phyloP scores from a whole-genome alignment of 2,113 vertebrate species.

The Ailuropoda melanoleuca region DNA sequence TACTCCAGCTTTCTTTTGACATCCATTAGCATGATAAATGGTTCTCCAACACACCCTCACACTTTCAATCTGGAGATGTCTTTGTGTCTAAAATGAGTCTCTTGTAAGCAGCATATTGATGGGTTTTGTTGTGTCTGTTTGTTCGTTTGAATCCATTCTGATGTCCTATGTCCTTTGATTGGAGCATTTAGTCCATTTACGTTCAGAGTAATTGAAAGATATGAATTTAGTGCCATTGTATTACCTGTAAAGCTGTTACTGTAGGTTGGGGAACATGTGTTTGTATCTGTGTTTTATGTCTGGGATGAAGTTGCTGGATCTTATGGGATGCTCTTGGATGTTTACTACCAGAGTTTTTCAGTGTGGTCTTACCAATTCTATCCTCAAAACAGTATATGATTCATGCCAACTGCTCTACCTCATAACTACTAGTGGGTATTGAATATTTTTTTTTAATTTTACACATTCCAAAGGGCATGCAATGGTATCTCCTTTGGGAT shows the following conservation, averaged over 20 bases:
- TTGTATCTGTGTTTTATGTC: neutral
- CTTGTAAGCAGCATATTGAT: too few species aligned
- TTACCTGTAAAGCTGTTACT: neutral
- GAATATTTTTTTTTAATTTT: neutral
- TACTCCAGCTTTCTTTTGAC: too few species aligned
- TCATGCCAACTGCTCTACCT: neutral
- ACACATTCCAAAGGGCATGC: neutral
- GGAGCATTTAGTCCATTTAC: neutral
- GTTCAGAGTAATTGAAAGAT: neutral
- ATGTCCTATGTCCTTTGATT: neutral
- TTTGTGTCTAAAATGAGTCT: too few species aligned
- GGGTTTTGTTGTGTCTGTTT: too few species aligned
- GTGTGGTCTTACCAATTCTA: neutral
- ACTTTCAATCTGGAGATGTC: too few species aligned
- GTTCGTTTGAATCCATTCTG: neutral
- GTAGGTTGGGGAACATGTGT: neutral
- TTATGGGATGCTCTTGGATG: neutral
- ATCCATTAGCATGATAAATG: too few species aligned
- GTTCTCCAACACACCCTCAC: too few species aligned
- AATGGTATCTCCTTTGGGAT: neutral
- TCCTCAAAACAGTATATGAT: neutral
- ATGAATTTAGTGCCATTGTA: neutral
- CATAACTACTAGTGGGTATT: neutral
- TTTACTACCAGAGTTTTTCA: neutral
- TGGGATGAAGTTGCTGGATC: neutral